A percentile compares a stretch with the other conserved stretches of the same genome.
Evolutionary conservation across 2,797 vertebrate genomes (phyloP).

Genomic region (Pipistrellus nathusii): DNA sequence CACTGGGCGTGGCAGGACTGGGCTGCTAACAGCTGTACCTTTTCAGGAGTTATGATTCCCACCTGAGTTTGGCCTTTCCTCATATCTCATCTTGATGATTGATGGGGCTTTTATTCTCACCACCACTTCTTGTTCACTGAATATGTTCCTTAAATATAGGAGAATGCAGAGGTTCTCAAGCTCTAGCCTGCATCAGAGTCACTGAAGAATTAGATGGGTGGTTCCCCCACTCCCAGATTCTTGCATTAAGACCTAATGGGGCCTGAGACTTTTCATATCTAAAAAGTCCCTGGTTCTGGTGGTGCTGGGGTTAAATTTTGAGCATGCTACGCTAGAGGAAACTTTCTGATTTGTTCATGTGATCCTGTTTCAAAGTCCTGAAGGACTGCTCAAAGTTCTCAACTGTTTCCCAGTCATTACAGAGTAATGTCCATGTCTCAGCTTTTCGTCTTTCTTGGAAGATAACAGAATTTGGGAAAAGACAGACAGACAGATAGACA

Average conservation of each 20-base stretch:
- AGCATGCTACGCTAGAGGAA: neutral
- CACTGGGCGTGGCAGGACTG: fast-evolving
- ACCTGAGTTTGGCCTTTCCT: neutral
- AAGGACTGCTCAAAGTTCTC: neutral
- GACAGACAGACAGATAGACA: neutral
- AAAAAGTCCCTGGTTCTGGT: neutral
- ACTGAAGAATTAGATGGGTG: neutral
- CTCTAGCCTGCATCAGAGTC: neutral
- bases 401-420: neutral
- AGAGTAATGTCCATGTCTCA: neutral
- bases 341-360: neutral
- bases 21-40: neutral
- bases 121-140: neutral
- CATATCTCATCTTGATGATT: neutral
- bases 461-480: neutral
- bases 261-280: neutral
- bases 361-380: neutral
- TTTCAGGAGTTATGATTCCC: neutral
- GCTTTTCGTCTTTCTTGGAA: slow-evolving; percentile 32
- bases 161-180: neutral
- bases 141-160: neutral
- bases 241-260: neutral
- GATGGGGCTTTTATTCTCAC: neutral
- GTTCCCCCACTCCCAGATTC: neutral
- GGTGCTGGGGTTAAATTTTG: neutral